Evolutionary conservation across 2,113 vertebrate genomes (phyloP), one percentile per base, ranked within the genome.

Genomic region (Elephas maximus): DNA sequence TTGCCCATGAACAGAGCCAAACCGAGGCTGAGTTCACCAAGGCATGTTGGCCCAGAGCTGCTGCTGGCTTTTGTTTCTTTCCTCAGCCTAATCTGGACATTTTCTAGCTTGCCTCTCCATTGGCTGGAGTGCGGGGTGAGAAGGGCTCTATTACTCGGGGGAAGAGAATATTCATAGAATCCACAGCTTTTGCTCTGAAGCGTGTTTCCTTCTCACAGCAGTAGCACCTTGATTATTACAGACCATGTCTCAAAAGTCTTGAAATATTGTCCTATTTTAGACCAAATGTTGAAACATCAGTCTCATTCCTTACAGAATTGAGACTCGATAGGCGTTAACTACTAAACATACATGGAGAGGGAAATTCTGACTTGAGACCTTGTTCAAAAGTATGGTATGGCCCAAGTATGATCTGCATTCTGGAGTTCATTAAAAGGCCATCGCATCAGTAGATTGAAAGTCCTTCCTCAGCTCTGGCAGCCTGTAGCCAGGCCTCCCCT

Each of bases 1-100:
- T 96, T 53, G 57, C 90, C 51, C 76, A 30, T 82, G 73, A 53
- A 48, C 48, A 90, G 92, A 96, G 91, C 92, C 85, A 96, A 96
- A 93, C 67, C 69, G 92, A 93, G 62, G 65, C 92, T 76, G 69
- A 87, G 93, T 93, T 94, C 93, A 67, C 30, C 71, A 94, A 95
- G 91, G 73, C 90, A 30, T 45, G n/a, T 85, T 94, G 94, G 96
- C 94, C 88, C 94, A 8, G 73, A 77, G 60, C 53, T 45, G 53
- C 91, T 83, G 53, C 89, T 88, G 82, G 91, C 93, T 95, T 94
- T 63, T 41, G 30, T 78, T 62, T 60, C 90, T 53, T 45, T 51
- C 81, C 71, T 63, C 30, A 45, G 1, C 87, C 86, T 44, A 77
- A 79, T 37, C 45, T 94, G 77, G 63, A 21, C 84, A 63, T 89